phyloP scores from a whole-genome alignment of 2,113 vertebrate species.

The Centropristis striata region DNA sequence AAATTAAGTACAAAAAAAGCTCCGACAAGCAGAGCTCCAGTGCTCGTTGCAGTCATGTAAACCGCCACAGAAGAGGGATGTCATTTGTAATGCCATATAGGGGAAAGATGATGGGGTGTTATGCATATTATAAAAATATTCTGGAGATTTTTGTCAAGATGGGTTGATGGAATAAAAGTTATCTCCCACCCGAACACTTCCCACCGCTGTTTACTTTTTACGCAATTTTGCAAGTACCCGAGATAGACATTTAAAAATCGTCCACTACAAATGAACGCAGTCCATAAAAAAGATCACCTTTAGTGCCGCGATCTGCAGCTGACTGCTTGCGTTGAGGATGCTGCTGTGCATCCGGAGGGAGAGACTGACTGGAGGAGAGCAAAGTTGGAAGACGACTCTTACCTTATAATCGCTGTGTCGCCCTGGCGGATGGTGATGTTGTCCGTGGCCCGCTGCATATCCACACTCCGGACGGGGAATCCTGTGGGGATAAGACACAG shows the following conservation, averaged over 20 bases:
- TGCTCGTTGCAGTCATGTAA: neutral
- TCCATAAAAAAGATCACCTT: neutral
- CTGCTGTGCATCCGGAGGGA: slow-evolving; percentile 16
- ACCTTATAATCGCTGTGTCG: slow-evolving; percentile 99
- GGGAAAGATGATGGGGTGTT: neutral
- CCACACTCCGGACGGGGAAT: slow-evolving; percentile 98
- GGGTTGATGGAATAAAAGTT: slow-evolving; percentile 33
- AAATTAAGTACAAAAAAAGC: neutral
- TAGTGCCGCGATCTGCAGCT: neutral
- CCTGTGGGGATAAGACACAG: slow-evolving; percentile 99
- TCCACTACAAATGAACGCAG: neutral
- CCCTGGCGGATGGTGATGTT: slow-evolving; percentile 99
- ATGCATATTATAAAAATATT: too few species aligned
- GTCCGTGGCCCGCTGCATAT: slow-evolving; percentile 98
- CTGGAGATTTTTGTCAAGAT: neutral
- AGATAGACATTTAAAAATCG: neutral
- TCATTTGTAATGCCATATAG: too few species aligned
- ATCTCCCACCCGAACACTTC: slow-evolving; percentile 2
- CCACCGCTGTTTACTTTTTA: neutral
- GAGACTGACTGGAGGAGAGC: neutral
- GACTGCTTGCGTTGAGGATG: neutral
- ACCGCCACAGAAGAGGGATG: neutral
- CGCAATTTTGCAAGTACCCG: neutral
- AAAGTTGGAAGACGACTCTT: slow-evolving; percentile 78
- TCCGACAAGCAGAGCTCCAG: neutral